A percentile compares a stretch with the other conserved stretches of the same genome.
phyloP scores from a whole-genome alignment of 1,140 invertebrate species.

The Micrasema minimum region DNA sequence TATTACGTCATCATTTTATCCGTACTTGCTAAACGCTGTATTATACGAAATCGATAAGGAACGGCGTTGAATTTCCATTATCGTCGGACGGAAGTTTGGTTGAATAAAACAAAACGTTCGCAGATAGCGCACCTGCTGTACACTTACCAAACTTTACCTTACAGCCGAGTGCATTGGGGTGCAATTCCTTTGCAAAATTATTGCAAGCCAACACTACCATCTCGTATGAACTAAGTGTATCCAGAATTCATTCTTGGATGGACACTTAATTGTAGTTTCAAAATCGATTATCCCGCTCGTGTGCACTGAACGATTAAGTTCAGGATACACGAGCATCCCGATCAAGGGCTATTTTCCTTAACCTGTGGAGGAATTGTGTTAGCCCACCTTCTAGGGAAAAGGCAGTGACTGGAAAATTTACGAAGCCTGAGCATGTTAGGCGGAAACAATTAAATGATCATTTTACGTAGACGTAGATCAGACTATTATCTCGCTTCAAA shows the following conservation, averaged over 20 bases:
- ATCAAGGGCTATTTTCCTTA: slow-evolving; percentile 7
- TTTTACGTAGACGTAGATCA: too few relatives aligned
- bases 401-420: slow-evolving; percentile 2
- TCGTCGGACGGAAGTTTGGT: slow-evolving; percentile 19
- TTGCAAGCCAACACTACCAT: neutral
- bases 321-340: neutral
- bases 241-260: slow-evolving; percentile 22
- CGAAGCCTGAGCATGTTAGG: neutral
- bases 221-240: neutral
- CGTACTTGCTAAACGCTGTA: too few relatives aligned
- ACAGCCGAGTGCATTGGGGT: slow-evolving; percentile 19
- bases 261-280: slow-evolving; percentile 27
- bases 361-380: neutral
- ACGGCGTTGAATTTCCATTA: slow-evolving; percentile 29
- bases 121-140: slow-evolving; percentile 26
- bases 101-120: slow-evolving; percentile 32
- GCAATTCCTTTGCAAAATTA: slow-evolving; percentile 20
- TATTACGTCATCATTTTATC: too few relatives aligned
- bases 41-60: slow-evolving; percentile 24
- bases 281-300: slow-evolving; percentile 27
- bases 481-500: too few relatives aligned
- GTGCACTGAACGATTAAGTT: slow-evolving; percentile 24
- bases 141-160: slow-evolving; percentile 29
- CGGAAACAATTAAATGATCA: too few relatives aligned
- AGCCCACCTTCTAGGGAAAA: neutral